Conservation (phyloP, 2,113 vertebrate genomes). For the Strix uralensis region DNA sequence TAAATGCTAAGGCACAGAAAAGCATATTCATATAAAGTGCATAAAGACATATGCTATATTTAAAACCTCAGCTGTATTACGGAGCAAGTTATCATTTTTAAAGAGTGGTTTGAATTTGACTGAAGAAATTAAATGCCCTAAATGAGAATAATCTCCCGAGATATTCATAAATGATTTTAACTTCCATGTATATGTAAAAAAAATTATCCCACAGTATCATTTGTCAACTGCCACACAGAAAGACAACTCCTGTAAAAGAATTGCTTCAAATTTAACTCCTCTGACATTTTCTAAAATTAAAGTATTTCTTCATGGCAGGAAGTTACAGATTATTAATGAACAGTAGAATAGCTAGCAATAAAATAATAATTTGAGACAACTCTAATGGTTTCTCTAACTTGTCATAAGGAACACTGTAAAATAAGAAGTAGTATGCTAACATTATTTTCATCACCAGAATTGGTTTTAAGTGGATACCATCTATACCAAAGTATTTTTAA, state of each 20-base stretch:
- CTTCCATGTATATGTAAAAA: background rate
- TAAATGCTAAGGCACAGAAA: background rate
- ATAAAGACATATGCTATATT: background rate
- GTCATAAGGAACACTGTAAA: background rate
- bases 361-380: slow-evolving; percentile 36
- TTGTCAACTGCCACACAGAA: slow-evolving; percentile 16
- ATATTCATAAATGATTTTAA: background rate
- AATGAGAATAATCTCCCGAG: background rate
- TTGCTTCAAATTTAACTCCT: slow-evolving; percentile 25
- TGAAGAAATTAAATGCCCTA: slow-evolving; percentile 10
- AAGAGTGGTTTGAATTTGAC: background rate
- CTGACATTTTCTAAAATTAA: slow-evolving; percentile 47
- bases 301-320: slow-evolving; percentile 6
- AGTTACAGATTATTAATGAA: slow-evolving; percentile 53
- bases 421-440: background rate
- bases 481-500: background rate
- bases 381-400: slow-evolving; percentile 28
- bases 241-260: background rate
- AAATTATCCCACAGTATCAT: background rate
- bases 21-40: background rate
- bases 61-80: background rate
- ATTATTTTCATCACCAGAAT: background rate
- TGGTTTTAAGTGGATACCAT: background rate
- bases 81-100: background rate
- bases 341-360: slow-evolving; percentile 27